Base-by-base conservation (phyloP, 53 echinoderm and acorn worm genomes). In the Glandiceps talaboti region DNA sequence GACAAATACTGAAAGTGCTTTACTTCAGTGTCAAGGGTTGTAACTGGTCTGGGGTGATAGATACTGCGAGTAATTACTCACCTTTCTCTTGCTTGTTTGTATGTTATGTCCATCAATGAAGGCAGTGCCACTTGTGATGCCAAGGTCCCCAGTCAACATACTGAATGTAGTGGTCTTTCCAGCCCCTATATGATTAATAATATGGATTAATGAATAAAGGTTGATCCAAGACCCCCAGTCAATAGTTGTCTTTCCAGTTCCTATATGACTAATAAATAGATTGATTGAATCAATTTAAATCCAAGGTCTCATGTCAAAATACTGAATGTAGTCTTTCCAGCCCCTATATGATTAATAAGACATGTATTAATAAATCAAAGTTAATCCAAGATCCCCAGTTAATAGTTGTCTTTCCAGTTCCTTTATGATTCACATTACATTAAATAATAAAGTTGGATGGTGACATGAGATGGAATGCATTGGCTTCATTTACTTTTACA, bases 81-180 rank as follows among this genome's bases (percentile, higher is more conserved):
- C 96, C 91, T 92, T 88, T 81, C 91, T 88, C 32, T 87, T 85
- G 29, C 92, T 75, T 27, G 82, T 88, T 75, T 88, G 85, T n/a
- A 97, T 97, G 79, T 91, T 88, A 73, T 30, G 86, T 74, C 97
- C 97, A 31, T 93, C 89, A 78, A 97, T 97, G 88, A 91, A 97
- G 14, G 97, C 91, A 30, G 88, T 90, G n/a, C 97, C 97, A 1
- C 93, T 89, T 0, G 93, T 89, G 79, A 97, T 89, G 20, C 82
- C 33, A 25, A 93, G 32, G 77, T 97, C 97, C 28, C 97, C 97
- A 27, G 97, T 97, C 72, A 97, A 82, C 93, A 97, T 97, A 6
- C 91, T 89, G 87, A 95, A 95, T 31, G 90, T 90, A 1, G 96
- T 95, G 14, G 96, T 95, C 87, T 95, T 95, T 31, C 96, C 96